Base-by-base conservation (phyloP, 2,113 vertebrate species). In the Eolophus roseicapilla region DNA sequence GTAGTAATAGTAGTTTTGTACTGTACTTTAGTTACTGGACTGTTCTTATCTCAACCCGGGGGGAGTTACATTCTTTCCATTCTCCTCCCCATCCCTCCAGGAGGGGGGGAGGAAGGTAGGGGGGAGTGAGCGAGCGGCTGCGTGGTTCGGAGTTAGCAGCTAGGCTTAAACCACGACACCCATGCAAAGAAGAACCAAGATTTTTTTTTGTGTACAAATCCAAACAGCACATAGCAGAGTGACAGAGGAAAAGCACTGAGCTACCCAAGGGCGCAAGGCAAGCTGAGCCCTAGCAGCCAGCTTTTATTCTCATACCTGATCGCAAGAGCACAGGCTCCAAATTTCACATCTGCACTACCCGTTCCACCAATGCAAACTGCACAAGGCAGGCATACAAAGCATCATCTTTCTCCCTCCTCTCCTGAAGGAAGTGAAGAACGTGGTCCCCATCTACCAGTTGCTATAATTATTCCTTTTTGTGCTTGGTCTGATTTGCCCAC, bases 341-440 rank as follows among this genome's bases (percentile, higher is more conserved):
- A 39, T 46, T 52, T 52, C 68, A 60, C 43, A 88, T 55, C 68
- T 77, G 49, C 27, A 20, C 18, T 20, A 17, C 19, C 35, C 71
- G 17, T 71, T 60, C 57, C 76, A 84, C 39, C 29, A 52, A 11
- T 0, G 19, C 60, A 83, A 77, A 43, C 23, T 43, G 25, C 31
- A 29, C 23, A 9, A 37, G 46, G 63, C 10, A 87, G 69, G 49
- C 77, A 50, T 14, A 35, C 7, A 77, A 63, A 88, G 33, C 29
- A 71, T 10, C 59, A 25, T 29, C 64, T 65, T 24, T 50, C 50
- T n/a, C 27, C 60, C 44, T 60, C 74, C 18, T 47, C 43, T 74
- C 44, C 75, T 2, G 2, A 49, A 21, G 13, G 76, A 73, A 19
- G 37, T 3, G 10, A 85, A 82, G 39, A 78, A 60, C 0, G 0